Percentiles rank a stretch among this genome's conserved stretches.
Conservation (phyloP, 1,140 invertebrate species). For the Paraescarpia echinospica region DNA sequence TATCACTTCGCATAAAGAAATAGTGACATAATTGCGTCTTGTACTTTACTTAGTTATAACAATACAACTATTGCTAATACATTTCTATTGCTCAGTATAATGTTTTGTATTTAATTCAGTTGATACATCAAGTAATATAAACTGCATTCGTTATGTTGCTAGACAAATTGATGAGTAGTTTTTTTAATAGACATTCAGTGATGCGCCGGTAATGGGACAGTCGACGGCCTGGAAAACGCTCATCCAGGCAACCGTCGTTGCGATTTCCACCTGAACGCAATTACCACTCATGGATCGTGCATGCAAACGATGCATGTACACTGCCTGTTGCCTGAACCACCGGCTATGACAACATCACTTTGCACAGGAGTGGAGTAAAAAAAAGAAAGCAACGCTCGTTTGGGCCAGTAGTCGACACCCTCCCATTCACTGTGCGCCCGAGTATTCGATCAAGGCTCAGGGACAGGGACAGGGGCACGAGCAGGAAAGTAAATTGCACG, state of each 20-base stretch:
- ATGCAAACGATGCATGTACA: background rate
- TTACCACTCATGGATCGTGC: background rate
- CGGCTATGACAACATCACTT: background rate
- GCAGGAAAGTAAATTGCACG: background rate
- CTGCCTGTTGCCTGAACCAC: background rate
- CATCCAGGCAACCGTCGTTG: background rate
- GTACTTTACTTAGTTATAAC: background rate
- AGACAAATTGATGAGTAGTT: background rate
- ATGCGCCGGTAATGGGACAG: slow-evolving; percentile 3
- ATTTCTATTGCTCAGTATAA: background rate
- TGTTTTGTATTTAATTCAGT: background rate
- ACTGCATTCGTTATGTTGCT: background rate
- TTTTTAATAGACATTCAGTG: background rate
- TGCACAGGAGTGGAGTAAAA: background rate
- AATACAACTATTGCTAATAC: background rate
- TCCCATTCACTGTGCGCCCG: background rate
- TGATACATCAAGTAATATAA: background rate
- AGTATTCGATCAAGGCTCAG: background rate
- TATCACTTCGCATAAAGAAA: background rate
- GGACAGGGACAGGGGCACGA: no score
- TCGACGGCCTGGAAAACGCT: background rate
- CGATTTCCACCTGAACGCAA: background rate
- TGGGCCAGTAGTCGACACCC: background rate
- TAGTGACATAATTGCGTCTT: background rate
- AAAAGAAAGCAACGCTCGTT: background rate